phyloP scores from a whole-genome alignment of 1,140 invertebrate species.

The Caerostris darwini region DNA sequence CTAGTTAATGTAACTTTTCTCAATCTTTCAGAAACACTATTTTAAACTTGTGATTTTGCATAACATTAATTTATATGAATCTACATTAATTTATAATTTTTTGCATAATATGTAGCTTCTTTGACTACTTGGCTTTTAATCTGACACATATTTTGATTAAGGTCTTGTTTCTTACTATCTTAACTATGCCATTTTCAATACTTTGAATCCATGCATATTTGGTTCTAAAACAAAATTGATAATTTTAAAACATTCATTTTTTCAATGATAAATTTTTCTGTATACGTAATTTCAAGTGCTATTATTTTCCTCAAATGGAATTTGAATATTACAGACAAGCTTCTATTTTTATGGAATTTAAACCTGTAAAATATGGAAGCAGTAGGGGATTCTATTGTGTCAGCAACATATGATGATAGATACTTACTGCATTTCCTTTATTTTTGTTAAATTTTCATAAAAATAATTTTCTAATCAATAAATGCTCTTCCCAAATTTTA shows the following conservation, averaged over 20 bases:
- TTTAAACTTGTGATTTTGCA: too few relatives aligned
- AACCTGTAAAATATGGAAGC: neutral
- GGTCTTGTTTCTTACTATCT: neutral
- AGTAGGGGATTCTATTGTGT: neutral
- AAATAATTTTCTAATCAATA: too few relatives aligned
- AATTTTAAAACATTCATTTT: neutral
- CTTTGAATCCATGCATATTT: neutral
- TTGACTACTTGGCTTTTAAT: neutral
- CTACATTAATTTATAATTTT: neutral
- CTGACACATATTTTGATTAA: neutral
- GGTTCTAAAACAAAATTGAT: neutral
- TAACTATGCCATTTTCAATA: neutral
- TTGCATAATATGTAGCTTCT: neutral
- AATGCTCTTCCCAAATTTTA: neutral
- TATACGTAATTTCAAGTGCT: neutral
- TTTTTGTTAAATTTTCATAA: neutral
- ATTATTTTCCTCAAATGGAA: neutral
- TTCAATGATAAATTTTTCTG: neutral
- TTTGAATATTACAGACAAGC: neutral
- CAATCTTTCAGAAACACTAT: too few relatives aligned
- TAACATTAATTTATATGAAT: too few relatives aligned
- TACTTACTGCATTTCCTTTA: neutral
- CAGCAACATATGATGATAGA: neutral
- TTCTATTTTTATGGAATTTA: neutral
- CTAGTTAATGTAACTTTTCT: too few relatives aligned